Evolutionary conservation across 1,140 invertebrate species (phyloP), one percentile per base, ranked within the genome.

Genomic region (Polypedilum vanderplanki): DNA sequence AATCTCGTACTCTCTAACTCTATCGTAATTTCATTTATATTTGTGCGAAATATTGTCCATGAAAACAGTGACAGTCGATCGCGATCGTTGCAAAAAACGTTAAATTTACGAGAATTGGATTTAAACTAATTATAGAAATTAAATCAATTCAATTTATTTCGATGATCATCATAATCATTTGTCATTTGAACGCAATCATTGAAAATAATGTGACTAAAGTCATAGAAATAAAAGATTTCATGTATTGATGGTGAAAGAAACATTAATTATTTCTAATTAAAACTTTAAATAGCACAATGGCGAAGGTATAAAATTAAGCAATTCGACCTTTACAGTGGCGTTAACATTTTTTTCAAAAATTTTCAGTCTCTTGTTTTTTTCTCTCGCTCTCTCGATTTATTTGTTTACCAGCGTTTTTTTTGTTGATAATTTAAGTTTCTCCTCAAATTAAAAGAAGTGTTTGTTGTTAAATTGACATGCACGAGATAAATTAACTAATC

Each of bases 211-310:
- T 57, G 46, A 57, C 46, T 57, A 12, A 12, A 12, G 46, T 12
- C 46, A 15, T n/a, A 15, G n/a, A n/a, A 57, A 57, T 12, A 12
- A 57, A 15, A 57, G 1, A 57, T 5, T 33, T 8, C 46, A 70
- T 70, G 10, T 70, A 70, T 70, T 70, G 65, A 18, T 18, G n/a
- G 65, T 70, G 65, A 70, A 18, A 67, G n/a, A 67, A 70, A 70
- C 18, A 70, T 70, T 70, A 70, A 70, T 70, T 70, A 70, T 70
- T 57, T n/a, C 18, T 70, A 17, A 70, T 70, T 20, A 57, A 70
- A 70, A n/a, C 17, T 33, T 5, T n/a, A n/a, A 33, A 33, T 0
- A 7, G 20, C 65, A 70, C 65, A 70, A 70, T 70, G 65, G 65
- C 17, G 65, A 70, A 57, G 10, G 12, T 12, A 70, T 18, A 20